These are phyloP conservation scores for Xyrichtys novacula DNA, from an alignment of 2,797 vertebrate species.

Conservation along the genomic window DNA sequence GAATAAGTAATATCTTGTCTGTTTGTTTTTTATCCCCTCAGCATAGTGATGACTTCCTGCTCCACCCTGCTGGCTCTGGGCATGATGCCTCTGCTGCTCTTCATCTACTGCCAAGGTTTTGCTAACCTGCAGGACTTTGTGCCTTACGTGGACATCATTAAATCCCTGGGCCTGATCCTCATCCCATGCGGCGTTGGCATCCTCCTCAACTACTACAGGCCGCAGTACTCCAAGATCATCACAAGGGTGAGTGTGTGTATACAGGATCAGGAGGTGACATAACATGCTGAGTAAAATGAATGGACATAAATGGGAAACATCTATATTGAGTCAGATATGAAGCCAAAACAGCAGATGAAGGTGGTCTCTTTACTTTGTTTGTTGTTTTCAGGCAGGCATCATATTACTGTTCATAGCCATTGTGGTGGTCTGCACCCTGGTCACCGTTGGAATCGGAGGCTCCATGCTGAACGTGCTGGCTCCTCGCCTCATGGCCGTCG, in stretches of 20 bases:
- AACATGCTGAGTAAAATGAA: too few relatives aligned
- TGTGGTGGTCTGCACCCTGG: conserved; percentile 51
- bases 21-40: conserved; percentile 65
- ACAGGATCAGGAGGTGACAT: not conserved
- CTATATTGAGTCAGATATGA: too few relatives aligned
- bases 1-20: not conserved
- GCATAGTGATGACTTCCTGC: conserved; percentile 88
- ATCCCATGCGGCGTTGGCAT: conserved; percentile 84
- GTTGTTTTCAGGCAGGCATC: conserved; percentile 76
- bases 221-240: conserved; percentile 78
- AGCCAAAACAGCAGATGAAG: not conserved
- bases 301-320: too few relatives aligned
- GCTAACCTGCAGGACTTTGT: conserved; percentile 75
- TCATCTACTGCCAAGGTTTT: conserved; percentile 85
- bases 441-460: conserved; percentile 38
- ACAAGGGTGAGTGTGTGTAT: conserved; percentile 75
- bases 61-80: conserved; percentile 85
- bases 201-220: conserved; percentile 84
- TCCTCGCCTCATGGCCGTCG: conserved; percentile 77
- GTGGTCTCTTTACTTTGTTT: not conserved
- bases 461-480: conserved; percentile 66
- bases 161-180: conserved; percentile 80
- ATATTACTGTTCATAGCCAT: conserved; percentile 50
- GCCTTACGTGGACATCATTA: conserved; percentile 82
- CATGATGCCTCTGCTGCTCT: conserved; percentile 90